Base-by-base conservation (phyloP, 2,113 vertebrate genomes). In the Serinus canaria region DNA sequence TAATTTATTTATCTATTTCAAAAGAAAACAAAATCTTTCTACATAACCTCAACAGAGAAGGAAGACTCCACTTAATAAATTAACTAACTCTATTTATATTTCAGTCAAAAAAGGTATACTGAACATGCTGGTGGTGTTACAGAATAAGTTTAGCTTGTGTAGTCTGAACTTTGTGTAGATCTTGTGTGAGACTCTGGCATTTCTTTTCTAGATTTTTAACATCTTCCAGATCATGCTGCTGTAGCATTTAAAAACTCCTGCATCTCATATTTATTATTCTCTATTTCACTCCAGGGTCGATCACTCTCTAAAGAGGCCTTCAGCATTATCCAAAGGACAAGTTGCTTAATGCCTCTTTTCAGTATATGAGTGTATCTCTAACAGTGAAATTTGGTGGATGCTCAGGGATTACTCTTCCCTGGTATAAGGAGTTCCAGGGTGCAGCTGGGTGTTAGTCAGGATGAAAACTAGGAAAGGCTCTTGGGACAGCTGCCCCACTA, bases 131-230 rank as follows among this genome's bases (percentile, higher is more conserved):
- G 8, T 87, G 62, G n/a, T 53, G n/a, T 94, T 94, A 47, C 74
- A 79, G n/a, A 94, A 75, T 15, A 53, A 53, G 3, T 79, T 94
- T 82, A 91, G n/a, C 41, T 82, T 73, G 12, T 30, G 10, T 41
- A 78, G 18, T 73, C 53, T 67, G n/a, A 95, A 82, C 69, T 82
- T 46, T 41, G n/a, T 72, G 31, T 82, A 68, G 77, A 68, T 6
- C 18, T 82, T 79, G 15, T 75, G 24, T 1, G 0, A 43, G 27
- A 28, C 63, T 82, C 53, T 69, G 77, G 56, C 23, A 49, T 92
- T 94, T 94, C 46, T 73, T 75, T 95, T 84, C 31, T 56, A 73
- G 24, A 82, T 58, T 94, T 96, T 78, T 70, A 69, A 24, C 84
- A 66, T 52, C 22, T 73, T 87, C 31, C 80, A 84, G 44, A 74